Base-by-base conservation (phyloP, 2,113 vertebrate genomes). In the Paratilapia polleni region DNA sequence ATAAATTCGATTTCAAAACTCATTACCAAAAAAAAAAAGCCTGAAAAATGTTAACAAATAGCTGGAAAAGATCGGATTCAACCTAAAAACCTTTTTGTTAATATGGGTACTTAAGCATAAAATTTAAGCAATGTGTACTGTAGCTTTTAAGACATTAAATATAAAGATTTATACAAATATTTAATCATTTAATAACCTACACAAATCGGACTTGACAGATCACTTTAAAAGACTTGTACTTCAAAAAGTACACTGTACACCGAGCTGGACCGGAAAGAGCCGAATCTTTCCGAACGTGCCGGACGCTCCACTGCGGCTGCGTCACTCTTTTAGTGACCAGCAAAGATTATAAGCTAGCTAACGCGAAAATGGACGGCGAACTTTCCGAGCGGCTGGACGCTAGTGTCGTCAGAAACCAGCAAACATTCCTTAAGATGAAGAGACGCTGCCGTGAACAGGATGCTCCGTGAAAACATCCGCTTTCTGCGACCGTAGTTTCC, bases 291-390 rank as follows among this genome's bases (percentile, higher is more conserved):
- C 94, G 94, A 95, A 89, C 31, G 47, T 1, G 9, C 63, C 7
- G 26, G 15, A 58, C 38, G 2, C 24, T 66, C 31, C 60, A 94
- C 90, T 95, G 92, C 94, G 95, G 87, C 93, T 95, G 94, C 94
- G 94, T 94, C 90, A 92, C 84, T 84, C 73, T 77, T 85, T 87
- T 82, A 19, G 86, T 74, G 89, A 91, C 86, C 89, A 85, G 89
- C 81, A 91, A 92, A 92, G 89, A 94, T 92, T 92, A 86, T 74
- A 76, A 73, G 74, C 84, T 80, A 83, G 84, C 93, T 89, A 90
- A 84, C 22, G 10, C 61, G 43, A 88, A 91, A 80, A 87, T 66
- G 54, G 76, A 84, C 74, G 38, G 43, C 36, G 77, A 87, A 82
- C 83, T 78, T 66, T 70, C 11, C 41, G 1, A 12, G n/a, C 59